Evolutionary conservation across 2,113 vertebrate genomes (phyloP).

Genomic region (Laticauda colubrina): DNA sequence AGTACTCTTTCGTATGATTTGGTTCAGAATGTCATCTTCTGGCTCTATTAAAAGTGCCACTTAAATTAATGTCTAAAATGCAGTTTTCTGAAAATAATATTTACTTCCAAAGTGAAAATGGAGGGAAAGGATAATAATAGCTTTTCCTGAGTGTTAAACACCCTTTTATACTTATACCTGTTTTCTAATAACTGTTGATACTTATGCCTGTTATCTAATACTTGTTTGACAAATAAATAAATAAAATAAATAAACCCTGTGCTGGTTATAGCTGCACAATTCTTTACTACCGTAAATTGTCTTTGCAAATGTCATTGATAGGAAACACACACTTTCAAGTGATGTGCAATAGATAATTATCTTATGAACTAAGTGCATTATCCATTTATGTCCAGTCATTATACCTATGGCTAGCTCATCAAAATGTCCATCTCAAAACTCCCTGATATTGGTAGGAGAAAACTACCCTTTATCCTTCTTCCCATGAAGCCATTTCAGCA

Average conservation of each 20-base stretch:
- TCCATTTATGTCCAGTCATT: background rate
- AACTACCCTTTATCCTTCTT: background rate
- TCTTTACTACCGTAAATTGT: background rate
- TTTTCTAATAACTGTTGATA: no score
- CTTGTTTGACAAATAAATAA: no score
- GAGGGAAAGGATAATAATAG: background rate
- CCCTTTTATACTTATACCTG: no score
- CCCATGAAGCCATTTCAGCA: slow-evolving; percentile 11
- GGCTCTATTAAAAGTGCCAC: background rate
- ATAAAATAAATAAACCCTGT: background rate
- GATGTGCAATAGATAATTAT: background rate
- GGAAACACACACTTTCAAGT: background rate
- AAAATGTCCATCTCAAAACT: background rate
- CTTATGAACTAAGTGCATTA: background rate
- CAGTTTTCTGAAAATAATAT: background rate
- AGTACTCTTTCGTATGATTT: background rate
- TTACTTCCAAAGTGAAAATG: background rate
- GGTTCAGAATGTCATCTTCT: background rate
- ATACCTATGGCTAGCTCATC: background rate
- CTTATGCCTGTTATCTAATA: no score
- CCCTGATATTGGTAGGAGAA: background rate
- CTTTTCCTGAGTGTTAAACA: no score
- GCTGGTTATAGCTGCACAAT: background rate
- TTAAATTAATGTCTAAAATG: background rate
- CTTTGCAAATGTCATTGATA: background rate